phyloP scores from a whole-genome alignment of 2,888 invertebrate species.

The Koerneria pararmatus region DNA sequence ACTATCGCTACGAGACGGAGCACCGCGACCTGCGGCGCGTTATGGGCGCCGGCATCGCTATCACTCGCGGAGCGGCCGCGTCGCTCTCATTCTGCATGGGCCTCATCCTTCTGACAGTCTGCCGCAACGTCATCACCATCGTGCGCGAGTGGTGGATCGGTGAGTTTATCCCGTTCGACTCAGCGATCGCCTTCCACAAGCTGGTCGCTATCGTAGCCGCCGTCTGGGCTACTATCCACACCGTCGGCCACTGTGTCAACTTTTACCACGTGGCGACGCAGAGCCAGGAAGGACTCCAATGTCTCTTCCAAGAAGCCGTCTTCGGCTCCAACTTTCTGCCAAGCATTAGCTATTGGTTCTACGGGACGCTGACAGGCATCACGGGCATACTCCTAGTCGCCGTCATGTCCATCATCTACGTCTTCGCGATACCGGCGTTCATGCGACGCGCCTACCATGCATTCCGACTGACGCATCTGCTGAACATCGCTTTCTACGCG shows the following conservation, averaged over 20 bases:
- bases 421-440: constrained; percentile 89
- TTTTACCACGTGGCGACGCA: constrained; percentile 96
- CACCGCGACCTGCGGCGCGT: constrained; percentile 89
- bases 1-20: constrained; percentile 92
- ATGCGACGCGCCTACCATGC: constrained; percentile 75
- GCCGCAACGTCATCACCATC: constrained; percentile 82
- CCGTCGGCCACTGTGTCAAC: constrained; percentile 89
- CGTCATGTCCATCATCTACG: constrained; percentile 88
- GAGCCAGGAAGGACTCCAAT: constrained; percentile 83
- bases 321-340: constrained; percentile 86
- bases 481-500: constrained; percentile 80
- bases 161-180: constrained; percentile 87
- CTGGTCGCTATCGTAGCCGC: constrained; percentile 83
- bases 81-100: constrained; percentile 91
- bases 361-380: constrained; percentile 70
- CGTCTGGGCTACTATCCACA: constrained; percentile 85
- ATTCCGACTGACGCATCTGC: constrained; percentile 88
- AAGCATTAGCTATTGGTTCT: constrained; percentile 89
- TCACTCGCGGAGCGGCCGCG: constrained; percentile 84
- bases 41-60: constrained; percentile 93
- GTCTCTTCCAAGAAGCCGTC: constrained; percentile 85
- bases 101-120: constrained; percentile 77
- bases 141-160: constrained; percentile 88
- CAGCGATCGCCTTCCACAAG: constrained; percentile 93
- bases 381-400: constrained; percentile 75